Conservation (phyloP, 1,140 invertebrate species). For the Amyelois transitella region DNA sequence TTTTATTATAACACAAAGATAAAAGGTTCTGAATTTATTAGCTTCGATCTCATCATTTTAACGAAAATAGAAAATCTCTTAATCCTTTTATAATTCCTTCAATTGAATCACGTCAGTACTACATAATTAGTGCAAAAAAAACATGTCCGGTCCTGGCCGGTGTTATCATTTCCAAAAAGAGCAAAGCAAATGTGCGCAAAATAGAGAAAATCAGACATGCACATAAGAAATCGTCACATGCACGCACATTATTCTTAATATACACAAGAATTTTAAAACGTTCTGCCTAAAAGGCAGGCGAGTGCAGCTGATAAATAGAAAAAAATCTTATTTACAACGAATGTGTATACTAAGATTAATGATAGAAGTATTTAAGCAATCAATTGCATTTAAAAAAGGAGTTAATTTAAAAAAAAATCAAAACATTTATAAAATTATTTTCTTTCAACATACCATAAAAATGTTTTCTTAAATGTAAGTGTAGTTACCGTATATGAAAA, state of each 20-base stretch:
- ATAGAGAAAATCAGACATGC: constrained; percentile 20
- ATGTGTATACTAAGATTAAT: not conserved
- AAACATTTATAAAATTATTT: not conserved
- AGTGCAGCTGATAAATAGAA: too few relatives aligned
- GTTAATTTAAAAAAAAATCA: not conserved
- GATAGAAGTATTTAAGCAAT: too few relatives aligned
- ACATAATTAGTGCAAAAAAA: constrained; percentile 32
- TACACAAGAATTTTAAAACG: not conserved
- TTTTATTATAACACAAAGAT: too few relatives aligned
- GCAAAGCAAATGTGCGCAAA: constrained; percentile 37
- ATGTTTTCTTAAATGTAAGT: not conserved
- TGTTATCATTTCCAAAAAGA: constrained; percentile 17
- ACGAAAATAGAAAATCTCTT: too few relatives aligned
- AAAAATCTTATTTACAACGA: too few relatives aligned
- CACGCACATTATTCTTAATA: constrained; percentile 19
- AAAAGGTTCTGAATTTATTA: too few relatives aligned
- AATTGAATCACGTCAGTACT: constrained; percentile 12
- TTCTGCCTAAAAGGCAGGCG: too few relatives aligned
- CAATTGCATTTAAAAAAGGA: not conserved
- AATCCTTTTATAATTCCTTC: too few relatives aligned
- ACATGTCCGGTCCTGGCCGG: constrained; percentile 21
- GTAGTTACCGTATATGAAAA: not conserved
- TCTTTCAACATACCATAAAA: too few relatives aligned
- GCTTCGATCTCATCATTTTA: too few relatives aligned
- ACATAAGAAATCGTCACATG: constrained; percentile 28